Evolutionary conservation across 37 sponge, comb jelly and placozoan genomes (phyloP), one percentile per base, ranked within the genome.

Genomic region (Beroe ovata): DNA sequence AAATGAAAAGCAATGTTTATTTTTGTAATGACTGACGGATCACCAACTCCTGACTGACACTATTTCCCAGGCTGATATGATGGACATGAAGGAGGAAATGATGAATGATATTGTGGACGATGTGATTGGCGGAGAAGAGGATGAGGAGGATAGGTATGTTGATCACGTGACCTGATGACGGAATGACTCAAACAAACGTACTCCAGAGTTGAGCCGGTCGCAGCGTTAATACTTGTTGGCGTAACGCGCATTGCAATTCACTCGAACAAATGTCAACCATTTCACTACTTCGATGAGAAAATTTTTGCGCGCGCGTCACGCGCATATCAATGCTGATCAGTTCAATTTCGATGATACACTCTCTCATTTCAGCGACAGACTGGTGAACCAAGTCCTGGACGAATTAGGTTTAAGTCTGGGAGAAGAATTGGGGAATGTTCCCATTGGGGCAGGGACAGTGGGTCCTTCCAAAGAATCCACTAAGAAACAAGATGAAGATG

Each of bases 61-160:
- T n/a, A 16, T 47, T 11, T 77, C 25, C 25, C 95, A 97, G 92
- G 91, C 95, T 0, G 97, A 97, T 88, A 94, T 95, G 72, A 97
- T 97, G 97, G 97, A 97, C 90, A 90, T 97, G 90, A 97, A 97
- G 88, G 97, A 97, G 89, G 97, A 97, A 89, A 94, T 94, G 88
- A 97, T 97, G 77, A 92, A 92, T 30, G 97, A 97, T 90, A 92
- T 95, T 26, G 90, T 97, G n/a, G 97, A 97, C 90, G 97, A 95
- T 64, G 95, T 93, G 32, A 93, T 97, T n/a, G 97, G 97, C 29
- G 95, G 94, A 37, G 96, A 64, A 0, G 96, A 94, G 64, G 96
- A 95, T 8, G 96, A 95, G n/a, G 96, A 95, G 89, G 95, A 93
- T 34, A 37, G 93, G 61, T 42, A 20, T 21, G 63, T 28, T 11